Evolutionary conservation across 2,888 invertebrate species (phyloP).

Genomic region (Blastobasis adustella): DNA sequence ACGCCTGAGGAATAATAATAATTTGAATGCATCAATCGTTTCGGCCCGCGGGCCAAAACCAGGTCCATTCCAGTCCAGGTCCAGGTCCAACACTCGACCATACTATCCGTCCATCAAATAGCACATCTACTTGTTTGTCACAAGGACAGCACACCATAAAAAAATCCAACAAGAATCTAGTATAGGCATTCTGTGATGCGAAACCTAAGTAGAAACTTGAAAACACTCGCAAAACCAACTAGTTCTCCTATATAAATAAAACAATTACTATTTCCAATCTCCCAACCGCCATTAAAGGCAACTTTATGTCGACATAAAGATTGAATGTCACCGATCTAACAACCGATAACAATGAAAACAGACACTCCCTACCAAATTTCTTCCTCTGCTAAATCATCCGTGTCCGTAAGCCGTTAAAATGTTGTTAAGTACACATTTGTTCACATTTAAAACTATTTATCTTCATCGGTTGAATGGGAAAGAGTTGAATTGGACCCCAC

Average conservation of each 20-base stretch:
- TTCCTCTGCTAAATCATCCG: slow-evolving; percentile 53
- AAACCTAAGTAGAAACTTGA: too few relatives aligned
- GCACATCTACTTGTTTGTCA: too few relatives aligned
- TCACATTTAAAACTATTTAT: slow-evolving; percentile 40
- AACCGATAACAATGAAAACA: slow-evolving; percentile 24
- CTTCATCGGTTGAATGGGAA: slow-evolving; percentile 33
- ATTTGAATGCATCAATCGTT: too few relatives aligned
- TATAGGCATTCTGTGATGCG: too few relatives aligned
- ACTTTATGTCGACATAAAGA: background rate
- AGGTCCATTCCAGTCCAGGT: too few relatives aligned
- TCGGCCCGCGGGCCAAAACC: too few relatives aligned
- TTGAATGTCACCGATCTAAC: slow-evolving; percentile 1
- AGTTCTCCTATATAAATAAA: background rate
- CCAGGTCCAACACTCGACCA: too few relatives aligned
- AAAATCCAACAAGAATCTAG: too few relatives aligned
- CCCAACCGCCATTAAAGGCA: background rate
- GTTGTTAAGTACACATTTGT: slow-evolving; percentile 35
- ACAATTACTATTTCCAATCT: background rate
- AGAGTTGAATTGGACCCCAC: slow-evolving; percentile 32
- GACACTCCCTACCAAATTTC: slow-evolving; percentile 35
- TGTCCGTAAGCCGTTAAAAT: slow-evolving; percentile 46
- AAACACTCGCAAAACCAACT: too few relatives aligned
- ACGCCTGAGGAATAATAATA: too few relatives aligned
- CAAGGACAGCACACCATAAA: too few relatives aligned
- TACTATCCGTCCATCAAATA: too few relatives aligned